Base-by-base conservation (phyloP, 2,888 invertebrate genomes). In the Tillus elongatus region DNA sequence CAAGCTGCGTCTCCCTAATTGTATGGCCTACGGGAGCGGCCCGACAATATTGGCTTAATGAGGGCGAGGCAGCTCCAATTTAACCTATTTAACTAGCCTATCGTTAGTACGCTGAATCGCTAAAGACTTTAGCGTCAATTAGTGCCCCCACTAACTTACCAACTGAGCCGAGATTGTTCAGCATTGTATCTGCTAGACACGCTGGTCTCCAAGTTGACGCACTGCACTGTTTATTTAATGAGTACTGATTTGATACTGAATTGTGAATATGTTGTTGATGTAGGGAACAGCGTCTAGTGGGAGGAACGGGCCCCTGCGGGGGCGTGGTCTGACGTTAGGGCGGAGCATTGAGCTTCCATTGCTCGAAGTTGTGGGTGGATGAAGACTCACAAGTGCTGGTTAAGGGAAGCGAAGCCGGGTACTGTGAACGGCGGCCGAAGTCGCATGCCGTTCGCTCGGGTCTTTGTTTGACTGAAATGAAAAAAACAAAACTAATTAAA, bases 181-280 rank as follows among this genome's bases (percentile, higher is more conserved):
- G 60, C 63, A 65, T 63, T 54, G 56, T 49, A 42, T 45, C 42
- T 15, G 31, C 38, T 33, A 31, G 43, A 36, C 42, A 44, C 42
- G 44, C 41, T 26, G 41, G 35, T 31, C 42, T 39, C 37, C 38
- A 37, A 33, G 35, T 35, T 50, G 56, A 60, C 63, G 62, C 63
- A 64, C 63, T 58, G 60, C 65, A 66, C 66, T 66, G 66, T 66
- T 66, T 66, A 66, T 66, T 66, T 66, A 66, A 66, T 66, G 65
- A 66, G 65, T 63, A 66, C 64, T 65, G 66, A 66, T 66, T 65
- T 64, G 61, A 64, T 61, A 66, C 66, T 66, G 64, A 66, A 63
- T 64, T 64, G 63, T 60, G 64, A 63, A 63, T 64, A 63, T 61
- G 62, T 61, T 57, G 60, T 58, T 58, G 59, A 57, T 57, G 58